Evolutionary conservation across 2,888 invertebrate species (phyloP).

Genomic region (Pharmacophagus antenor): DNA sequence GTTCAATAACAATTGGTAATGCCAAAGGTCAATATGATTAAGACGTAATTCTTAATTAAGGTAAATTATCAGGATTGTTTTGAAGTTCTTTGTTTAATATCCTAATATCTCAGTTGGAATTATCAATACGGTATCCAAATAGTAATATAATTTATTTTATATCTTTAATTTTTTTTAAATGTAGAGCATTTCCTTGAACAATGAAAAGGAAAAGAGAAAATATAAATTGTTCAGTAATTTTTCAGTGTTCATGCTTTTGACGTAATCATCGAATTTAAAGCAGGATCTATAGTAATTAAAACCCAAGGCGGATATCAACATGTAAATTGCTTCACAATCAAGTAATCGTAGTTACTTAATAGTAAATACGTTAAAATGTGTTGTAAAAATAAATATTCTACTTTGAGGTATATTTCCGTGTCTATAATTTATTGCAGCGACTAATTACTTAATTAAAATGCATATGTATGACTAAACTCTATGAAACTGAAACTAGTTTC

Average conservation of each 20-base stretch:
- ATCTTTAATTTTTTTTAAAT: not conserved
- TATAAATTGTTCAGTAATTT: not conserved
- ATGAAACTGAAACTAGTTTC: too few relatives aligned
- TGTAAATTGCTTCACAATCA: slow-evolving; percentile 3
- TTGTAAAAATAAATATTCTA: not conserved
- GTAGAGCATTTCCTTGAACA: not conserved
- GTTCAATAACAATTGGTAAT: slow-evolving; percentile 11
- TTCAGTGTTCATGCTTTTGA: not conserved
- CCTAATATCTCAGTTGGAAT: too few relatives aligned
- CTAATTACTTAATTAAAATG: not conserved
- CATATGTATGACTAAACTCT: not conserved
- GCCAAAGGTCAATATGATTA: slow-evolving; percentile 19
- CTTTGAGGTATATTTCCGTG: not conserved
- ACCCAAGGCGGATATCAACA: slow-evolving; percentile 9
- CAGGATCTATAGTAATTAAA: slow-evolving; percentile 25
- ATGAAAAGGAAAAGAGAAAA: not conserved
- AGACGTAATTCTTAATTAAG: slow-evolving; percentile 13
- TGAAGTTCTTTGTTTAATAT: not conserved
- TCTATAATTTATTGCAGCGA: not conserved
- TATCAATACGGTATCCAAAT: too few relatives aligned
- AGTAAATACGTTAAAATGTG: not conserved
- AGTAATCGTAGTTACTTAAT: not conserved
- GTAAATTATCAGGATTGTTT: not conserved
- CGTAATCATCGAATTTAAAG: slow-evolving; percentile 6
- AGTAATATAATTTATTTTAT: too few relatives aligned